Conservation (phyloP, 2,888 invertebrate species). For the Caenorhabditis becei region DNA sequence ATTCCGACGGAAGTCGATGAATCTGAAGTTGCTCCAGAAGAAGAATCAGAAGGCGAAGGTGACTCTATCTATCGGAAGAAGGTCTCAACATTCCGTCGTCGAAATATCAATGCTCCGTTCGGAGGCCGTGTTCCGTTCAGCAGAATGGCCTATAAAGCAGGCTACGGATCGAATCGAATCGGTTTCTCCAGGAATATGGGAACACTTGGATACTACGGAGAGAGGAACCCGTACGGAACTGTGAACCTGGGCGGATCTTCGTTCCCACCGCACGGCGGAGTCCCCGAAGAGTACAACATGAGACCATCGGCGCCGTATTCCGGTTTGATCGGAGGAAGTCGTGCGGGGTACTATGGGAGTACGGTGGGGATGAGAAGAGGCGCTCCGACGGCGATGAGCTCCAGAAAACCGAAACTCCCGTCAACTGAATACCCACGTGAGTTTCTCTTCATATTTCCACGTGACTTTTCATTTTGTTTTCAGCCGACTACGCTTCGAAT, state of each 20-base stretch:
- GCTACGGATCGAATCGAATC: slow-evolving; percentile 63
- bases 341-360: slow-evolving; percentile 56
- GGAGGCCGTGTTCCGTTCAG: slow-evolving; percentile 59
- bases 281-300: slow-evolving; percentile 50
- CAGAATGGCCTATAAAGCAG: slow-evolving; percentile 60
- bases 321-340: slow-evolving; percentile 58
- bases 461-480: neutral
- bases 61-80: slow-evolving; percentile 56
- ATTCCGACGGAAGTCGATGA: slow-evolving; percentile 50
- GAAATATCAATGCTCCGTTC: slow-evolving; percentile 59
- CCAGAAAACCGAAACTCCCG: slow-evolving; percentile 39
- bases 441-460: neutral
- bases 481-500: slow-evolving; percentile 58
- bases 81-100: slow-evolving; percentile 58
- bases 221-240: slow-evolving; percentile 53
- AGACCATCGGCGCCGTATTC: slow-evolving; percentile 58
- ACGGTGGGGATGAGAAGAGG: slow-evolving; percentile 59
- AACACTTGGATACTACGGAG: slow-evolving; percentile 33
- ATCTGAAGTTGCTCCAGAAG: slow-evolving; percentile 45
- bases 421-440: slow-evolving; percentile 53
- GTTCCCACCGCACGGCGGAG: slow-evolving; percentile 1
- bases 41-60: slow-evolving; percentile 21
- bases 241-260: slow-evolving; percentile 32
- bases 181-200: slow-evolving; percentile 4
- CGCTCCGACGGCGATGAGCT: slow-evolving; percentile 27